These are phyloP conservation scores for Thereva unica DNA, from an alignment of 2,888 invertebrate genomes.

Conservation along the genomic window DNA sequence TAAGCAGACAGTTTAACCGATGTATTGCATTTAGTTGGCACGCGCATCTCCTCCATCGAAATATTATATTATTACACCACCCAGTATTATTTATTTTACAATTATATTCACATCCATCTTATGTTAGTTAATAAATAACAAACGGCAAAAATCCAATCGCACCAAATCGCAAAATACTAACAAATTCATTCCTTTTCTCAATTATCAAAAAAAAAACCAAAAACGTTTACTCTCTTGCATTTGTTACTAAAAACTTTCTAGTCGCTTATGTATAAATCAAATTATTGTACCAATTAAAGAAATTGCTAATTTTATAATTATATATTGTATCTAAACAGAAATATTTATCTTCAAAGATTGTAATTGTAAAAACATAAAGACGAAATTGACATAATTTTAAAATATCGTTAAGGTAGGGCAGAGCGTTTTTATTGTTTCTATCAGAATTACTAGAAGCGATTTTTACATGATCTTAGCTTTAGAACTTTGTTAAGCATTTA, in stretches of 20 bases:
- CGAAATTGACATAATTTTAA: conserved; percentile 4
- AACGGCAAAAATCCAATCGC: neutral
- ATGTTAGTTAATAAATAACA: too few species aligned
- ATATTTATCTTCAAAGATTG: neutral
- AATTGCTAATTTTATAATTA: conserved; percentile 26
- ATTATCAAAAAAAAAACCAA: neutral
- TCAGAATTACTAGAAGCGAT: too few species aligned
- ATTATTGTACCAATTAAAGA: conserved; percentile 2
- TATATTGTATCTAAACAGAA: neutral
- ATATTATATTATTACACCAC: too few species aligned
- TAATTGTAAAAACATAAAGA: conserved; percentile 21
- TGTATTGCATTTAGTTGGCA: too few species aligned
- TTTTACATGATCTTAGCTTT: too few species aligned
- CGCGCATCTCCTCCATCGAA: too few species aligned
- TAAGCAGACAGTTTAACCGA: too few species aligned
- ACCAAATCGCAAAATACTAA: neutral
- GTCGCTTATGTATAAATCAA: conserved; percentile 11
- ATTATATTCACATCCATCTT: too few species aligned
- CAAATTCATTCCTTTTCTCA: neutral
- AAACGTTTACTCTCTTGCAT: conserved; percentile 7
- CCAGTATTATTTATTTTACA: too few species aligned
- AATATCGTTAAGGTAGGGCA: conserved; percentile 8
- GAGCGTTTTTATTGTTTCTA: neutral
- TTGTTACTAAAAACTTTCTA: conserved; percentile 28
- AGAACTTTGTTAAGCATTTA: too few species aligned